A percentile compares a stretch with the other conserved stretches of the same genome.
phyloP scores from a whole-genome alignment of 2,888 invertebrate species.

The Cryptophagus acutangulus region DNA sequence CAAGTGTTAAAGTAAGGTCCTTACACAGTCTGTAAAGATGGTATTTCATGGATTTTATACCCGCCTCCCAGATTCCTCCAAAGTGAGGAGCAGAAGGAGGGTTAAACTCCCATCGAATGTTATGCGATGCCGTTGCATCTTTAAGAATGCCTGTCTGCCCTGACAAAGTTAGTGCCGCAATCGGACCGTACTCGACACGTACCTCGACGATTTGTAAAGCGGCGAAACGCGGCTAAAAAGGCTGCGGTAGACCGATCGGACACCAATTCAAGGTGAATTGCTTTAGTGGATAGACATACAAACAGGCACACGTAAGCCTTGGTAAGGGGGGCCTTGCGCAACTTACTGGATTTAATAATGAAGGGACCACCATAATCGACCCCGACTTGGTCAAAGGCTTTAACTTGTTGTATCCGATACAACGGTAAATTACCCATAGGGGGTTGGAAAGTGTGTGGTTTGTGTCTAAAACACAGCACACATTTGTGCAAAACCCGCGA shows the following conservation, averaged over 20 bases:
- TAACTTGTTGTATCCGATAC: slow-evolving; percentile 13
- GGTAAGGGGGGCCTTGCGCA: slow-evolving; percentile 7
- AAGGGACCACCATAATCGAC: slow-evolving; percentile 18
- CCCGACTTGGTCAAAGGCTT: slow-evolving; percentile 12
- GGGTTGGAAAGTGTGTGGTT: slow-evolving; percentile 1
- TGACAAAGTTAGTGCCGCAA: slow-evolving; percentile 18
- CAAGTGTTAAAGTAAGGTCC: no score
- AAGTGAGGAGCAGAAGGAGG: no score
- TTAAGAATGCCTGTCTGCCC: slow-evolving; percentile 16
- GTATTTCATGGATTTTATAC: no score
- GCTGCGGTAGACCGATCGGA: slow-evolving; percentile 9
- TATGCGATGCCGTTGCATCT: no score
- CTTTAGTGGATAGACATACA: slow-evolving; percentile 18
- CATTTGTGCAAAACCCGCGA: slow-evolving; percentile 3
- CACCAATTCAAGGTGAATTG: slow-evolving; percentile 17
- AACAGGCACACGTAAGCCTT: slow-evolving; percentile 18
- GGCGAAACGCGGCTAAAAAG: slow-evolving; percentile 13
- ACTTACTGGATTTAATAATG: slow-evolving; percentile 8
- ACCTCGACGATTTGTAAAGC: slow-evolving; percentile 17
- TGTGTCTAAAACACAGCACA: slow-evolving; percentile 1
- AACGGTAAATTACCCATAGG: slow-evolving; percentile 9
- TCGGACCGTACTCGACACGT: slow-evolving; percentile 9
- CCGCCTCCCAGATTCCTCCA: no score
- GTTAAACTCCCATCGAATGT: no score
- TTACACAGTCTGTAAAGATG: no score